Evolutionary conservation across 1,140 invertebrate genomes (phyloP).

Genomic region (Zophobas morio): DNA sequence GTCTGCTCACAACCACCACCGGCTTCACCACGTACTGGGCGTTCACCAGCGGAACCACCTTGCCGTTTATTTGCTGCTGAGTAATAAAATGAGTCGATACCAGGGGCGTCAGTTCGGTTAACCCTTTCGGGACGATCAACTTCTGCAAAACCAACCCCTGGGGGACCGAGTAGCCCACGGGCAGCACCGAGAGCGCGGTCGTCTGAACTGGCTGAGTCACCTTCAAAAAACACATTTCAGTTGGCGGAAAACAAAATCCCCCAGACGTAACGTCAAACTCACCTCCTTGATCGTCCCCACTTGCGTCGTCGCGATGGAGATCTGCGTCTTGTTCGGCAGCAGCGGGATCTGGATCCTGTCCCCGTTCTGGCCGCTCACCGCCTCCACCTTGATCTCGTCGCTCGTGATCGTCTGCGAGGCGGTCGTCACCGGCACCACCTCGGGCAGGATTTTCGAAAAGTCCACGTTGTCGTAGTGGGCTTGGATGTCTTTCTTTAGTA

Average conservation of each 20-base stretch:
- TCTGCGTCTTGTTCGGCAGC: constrained; percentile 53
- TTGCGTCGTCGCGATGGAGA: constrained; percentile 51
- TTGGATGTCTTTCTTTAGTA: constrained; percentile 79
- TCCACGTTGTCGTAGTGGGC: constrained; percentile 79
- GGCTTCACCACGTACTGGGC: constrained; percentile 66
- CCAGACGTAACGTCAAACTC: not conserved
- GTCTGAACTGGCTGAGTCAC: constrained; percentile 60
- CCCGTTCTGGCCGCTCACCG: constrained; percentile 50
- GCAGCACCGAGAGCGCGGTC: constrained; percentile 62
- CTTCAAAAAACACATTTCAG: constrained; percentile 48
- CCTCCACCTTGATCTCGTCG: constrained; percentile 25
- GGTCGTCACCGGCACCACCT: constrained; percentile 58
- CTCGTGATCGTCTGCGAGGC: constrained; percentile 56
- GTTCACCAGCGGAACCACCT: constrained; percentile 64
- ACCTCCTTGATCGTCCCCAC: constrained; percentile 58
- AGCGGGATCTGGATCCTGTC: constrained; percentile 58
- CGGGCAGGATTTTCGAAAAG: constrained; percentile 73
- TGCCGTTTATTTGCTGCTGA: constrained; percentile 59
- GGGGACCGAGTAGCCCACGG: constrained; percentile 62
- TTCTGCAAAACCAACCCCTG: constrained; percentile 64
- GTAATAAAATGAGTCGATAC: constrained; percentile 64
- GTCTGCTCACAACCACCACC: constrained; percentile 64
- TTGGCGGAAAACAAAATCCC: not conserved
- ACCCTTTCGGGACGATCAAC: constrained; percentile 62
- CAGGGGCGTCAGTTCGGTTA: constrained; percentile 61